A percentile compares a stretch with the other conserved stretches of the same genome.
Evolutionary conservation across 2,888 invertebrate genomes (phyloP).

Genomic region (Pediacus dermestoides): DNA sequence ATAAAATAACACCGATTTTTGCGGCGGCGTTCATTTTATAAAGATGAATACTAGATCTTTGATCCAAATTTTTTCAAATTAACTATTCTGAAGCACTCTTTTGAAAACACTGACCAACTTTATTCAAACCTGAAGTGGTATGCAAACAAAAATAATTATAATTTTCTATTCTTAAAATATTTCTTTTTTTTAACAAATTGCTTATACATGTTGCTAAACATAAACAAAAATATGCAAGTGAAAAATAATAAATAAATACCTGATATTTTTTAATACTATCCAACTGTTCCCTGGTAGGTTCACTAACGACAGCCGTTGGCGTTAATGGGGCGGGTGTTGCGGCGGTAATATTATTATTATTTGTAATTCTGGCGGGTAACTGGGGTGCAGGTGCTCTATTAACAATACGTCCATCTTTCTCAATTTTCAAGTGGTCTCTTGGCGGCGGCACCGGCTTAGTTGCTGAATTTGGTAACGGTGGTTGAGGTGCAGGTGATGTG

Average conservation of each 20-base stretch:
- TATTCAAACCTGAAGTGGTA: no score
- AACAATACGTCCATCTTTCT: conserved; percentile 59
- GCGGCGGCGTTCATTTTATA: no score
- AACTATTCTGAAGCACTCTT: no score
- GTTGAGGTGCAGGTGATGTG: conserved; percentile 7
- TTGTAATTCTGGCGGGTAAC: conserved; percentile 61
- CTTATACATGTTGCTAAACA: no score
- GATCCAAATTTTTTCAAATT: no score
- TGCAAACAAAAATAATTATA: no score
- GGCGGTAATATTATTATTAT: conserved; percentile 50
- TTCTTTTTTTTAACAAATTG: neutral
- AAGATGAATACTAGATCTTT: no score
- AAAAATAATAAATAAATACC: conserved; percentile 55
- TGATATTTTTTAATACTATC: conserved; percentile 91
- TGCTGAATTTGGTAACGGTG: conserved; percentile 35
- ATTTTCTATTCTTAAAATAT: no score
- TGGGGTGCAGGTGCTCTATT: conserved; percentile 67
- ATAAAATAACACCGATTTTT: no score
- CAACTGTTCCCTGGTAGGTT: conserved; percentile 81
- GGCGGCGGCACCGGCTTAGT: conserved; percentile 58
- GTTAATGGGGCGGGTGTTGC: conserved; percentile 44
- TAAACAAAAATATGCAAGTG: neutral
- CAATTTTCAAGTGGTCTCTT: conserved; percentile 62
- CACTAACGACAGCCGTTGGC: conserved; percentile 53
- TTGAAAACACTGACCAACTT: no score